Percentiles rank a stretch among this genome's conserved stretches.
Evolutionary conservation across 2,888 invertebrate genomes (phyloP).

Genomic region (Tanytarsus gracilentus): DNA sequence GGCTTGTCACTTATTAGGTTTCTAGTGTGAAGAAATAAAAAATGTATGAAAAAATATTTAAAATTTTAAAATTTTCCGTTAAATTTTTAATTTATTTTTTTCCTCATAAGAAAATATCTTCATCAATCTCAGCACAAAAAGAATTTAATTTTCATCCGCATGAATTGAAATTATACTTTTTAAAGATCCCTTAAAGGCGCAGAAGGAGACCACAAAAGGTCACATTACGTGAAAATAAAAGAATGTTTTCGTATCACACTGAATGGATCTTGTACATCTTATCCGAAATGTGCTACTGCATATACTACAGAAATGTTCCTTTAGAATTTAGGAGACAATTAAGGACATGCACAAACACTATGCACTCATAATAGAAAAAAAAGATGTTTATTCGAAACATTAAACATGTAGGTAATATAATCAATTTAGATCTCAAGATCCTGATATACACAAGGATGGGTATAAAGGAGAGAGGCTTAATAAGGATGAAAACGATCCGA

Average conservation of each 20-base stretch:
- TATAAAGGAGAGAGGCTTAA: slow-evolving; percentile 7
- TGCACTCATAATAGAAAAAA: not conserved
- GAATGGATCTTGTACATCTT: not conserved
- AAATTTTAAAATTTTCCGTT: no score
- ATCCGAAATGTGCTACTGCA: slow-evolving; percentile 18
- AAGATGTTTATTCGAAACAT: slow-evolving; percentile 28
- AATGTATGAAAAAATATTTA: no score
- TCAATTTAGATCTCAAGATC: slow-evolving; percentile 25
- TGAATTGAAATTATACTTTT: not conserved
- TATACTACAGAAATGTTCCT: not conserved
- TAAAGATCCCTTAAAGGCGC: not conserved
- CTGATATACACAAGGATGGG: not conserved
- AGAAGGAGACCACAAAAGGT: slow-evolving; percentile 4
- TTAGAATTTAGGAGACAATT: not conserved
- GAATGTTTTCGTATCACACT: slow-evolving; percentile 1
- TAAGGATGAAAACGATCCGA: slow-evolving; percentile 23
- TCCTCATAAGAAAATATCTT: no score
- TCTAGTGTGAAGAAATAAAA: no score
- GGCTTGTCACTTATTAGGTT: no score
- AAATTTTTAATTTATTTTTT: no score
- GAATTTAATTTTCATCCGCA: no score
- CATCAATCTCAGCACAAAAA: no score
- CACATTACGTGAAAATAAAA: slow-evolving; percentile 8
- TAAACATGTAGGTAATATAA: slow-evolving; percentile 27
- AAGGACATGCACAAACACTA: not conserved